Conservation (phyloP, 2,113 vertebrate species). For the Phycodurus eques region DNA sequence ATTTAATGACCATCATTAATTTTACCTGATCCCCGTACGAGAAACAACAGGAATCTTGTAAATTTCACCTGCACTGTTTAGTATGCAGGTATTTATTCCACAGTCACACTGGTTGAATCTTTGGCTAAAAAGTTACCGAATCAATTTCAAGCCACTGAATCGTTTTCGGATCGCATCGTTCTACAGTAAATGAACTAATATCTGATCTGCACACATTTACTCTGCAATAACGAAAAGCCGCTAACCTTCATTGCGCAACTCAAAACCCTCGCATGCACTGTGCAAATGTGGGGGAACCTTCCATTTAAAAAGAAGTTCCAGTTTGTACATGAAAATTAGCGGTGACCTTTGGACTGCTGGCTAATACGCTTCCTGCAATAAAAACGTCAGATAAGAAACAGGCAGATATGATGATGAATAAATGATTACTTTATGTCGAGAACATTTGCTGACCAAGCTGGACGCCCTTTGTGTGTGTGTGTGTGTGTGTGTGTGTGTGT, state of each 20-base stretch:
- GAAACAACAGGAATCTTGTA: no score
- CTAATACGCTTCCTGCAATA: background rate
- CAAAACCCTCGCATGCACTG: background rate
- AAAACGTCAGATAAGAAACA: constrained; percentile 2
- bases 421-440: background rate
- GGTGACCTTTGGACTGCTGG: background rate
- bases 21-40: no score
- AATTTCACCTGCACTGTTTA: no score
- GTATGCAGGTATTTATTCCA: no score
- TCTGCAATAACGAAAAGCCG: no score
- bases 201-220: no score
- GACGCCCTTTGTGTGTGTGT: background rate
- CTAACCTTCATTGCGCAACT: background rate
- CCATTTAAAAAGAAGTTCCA: constrained; percentile 15
- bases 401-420: background rate
- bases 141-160: no score
- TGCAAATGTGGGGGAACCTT: background rate
- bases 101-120: no score
- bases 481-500: background rate
- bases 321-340: background rate
- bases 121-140: no score
- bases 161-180: no score
- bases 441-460: background rate
- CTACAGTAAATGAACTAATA: no score
- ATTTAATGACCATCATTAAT: no score